These are phyloP conservation scores for Myocastor coypus DNA, from an alignment of 2,113 vertebrate species.

Conservation along the genomic window DNA sequence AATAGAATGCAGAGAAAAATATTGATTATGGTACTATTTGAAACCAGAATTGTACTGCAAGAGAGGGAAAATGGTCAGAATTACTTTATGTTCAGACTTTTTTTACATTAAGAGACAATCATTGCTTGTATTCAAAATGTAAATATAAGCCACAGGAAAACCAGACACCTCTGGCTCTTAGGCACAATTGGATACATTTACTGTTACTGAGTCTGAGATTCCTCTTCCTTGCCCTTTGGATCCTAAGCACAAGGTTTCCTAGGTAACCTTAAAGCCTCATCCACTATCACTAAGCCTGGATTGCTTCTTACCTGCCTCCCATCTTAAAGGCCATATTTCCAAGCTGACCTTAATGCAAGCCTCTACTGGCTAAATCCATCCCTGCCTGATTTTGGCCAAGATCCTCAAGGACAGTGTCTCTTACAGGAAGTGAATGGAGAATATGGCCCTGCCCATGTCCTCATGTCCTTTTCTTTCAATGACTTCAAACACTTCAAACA, in stretches of 20 bases:
- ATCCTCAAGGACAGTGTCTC: neutral
- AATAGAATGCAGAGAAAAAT: neutral
- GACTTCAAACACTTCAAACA: neutral
- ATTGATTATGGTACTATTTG: neutral
- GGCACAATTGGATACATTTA: neutral
- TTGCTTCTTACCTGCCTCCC: neutral
- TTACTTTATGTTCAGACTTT: neutral
- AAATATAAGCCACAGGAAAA: neutral
- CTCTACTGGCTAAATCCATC: neutral
- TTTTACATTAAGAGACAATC: neutral
- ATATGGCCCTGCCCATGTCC: neutral
- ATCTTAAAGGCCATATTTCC: neutral
- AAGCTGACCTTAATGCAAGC: neutral
- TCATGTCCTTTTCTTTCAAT: neutral
- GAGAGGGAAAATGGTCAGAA: neutral
- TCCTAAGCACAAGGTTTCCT: neutral
- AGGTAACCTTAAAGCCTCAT: neutral
- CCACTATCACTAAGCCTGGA: neutral
- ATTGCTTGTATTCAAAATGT: neutral
- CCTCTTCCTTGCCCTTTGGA: neutral
- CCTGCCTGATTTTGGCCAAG: neutral
- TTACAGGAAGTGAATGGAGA: neutral
- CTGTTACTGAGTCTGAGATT: neutral
- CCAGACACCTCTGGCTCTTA: neutral
- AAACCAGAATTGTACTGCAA: neutral